phyloP scores from a whole-genome alignment of 2,888 invertebrate genomes.

The Microdon myrmicae region DNA sequence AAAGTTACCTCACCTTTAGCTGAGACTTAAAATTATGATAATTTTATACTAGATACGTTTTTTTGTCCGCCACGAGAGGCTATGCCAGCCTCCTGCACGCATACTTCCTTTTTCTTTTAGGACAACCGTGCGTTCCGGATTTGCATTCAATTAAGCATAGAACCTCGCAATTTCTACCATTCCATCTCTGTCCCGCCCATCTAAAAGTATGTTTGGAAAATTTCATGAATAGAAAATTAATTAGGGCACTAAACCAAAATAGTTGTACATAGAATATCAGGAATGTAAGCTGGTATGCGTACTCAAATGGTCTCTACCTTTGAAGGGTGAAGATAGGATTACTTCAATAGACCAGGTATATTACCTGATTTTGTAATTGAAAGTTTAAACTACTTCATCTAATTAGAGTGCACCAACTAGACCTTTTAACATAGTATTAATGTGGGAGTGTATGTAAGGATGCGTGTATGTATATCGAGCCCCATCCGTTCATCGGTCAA shows the following conservation, averaged over 20 bases:
- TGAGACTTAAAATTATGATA: too few relatives aligned
- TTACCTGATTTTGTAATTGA: too few relatives aligned
- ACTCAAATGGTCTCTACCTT: too few relatives aligned
- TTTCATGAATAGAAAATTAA: conserved; percentile 49
- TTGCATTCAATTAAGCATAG: conserved; percentile 44
- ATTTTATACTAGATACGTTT: too few relatives aligned
- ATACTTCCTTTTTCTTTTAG: conserved; percentile 1
- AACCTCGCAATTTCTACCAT: conserved; percentile 18
- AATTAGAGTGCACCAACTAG: conserved; percentile 32
- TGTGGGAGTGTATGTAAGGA: too few relatives aligned
- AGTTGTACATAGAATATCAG: conserved; percentile 40
- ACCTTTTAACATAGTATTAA: conserved; percentile 5
- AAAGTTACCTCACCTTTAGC: too few relatives aligned
- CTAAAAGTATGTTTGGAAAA: conserved; percentile 22
- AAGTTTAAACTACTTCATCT: conserved; percentile 31
- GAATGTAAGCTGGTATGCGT: too few relatives aligned
- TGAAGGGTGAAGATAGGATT: too few relatives aligned
- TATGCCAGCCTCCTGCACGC: too few relatives aligned
- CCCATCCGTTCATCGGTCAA: conserved; percentile 11
- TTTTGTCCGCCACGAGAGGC: too few relatives aligned
- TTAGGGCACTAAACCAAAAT: conserved; percentile 48
- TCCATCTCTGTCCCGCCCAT: conserved; percentile 8
- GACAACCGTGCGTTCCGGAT: conserved; percentile 20
- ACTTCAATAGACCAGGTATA: too few relatives aligned
- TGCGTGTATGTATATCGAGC: conserved; percentile 19